phyloP scores from a whole-genome alignment of 2,797 vertebrate species.

The Intellagama lesueurii region DNA sequence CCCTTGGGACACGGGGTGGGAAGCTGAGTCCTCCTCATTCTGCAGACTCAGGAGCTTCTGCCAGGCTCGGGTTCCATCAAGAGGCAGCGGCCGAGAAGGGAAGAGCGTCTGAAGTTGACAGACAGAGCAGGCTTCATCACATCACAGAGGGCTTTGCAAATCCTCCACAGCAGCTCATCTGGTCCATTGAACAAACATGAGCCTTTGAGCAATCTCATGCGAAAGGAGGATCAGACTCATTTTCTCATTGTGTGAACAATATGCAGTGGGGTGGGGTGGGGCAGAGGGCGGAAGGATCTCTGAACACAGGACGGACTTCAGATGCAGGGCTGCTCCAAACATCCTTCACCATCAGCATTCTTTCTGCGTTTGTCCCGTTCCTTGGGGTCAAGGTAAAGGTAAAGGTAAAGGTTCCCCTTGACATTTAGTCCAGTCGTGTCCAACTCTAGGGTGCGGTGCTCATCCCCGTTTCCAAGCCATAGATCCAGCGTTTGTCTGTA shows the following conservation, averaged over 20 bases:
- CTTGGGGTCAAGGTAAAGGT: no score
- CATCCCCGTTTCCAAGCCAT: no score
- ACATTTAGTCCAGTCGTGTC: no score
- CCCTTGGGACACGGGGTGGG: background rate
- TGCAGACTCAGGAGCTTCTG: conserved; percentile 22
- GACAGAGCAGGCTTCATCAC: background rate
- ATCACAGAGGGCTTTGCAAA: background rate
- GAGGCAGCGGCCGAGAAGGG: background rate
- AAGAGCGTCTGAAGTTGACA: background rate
- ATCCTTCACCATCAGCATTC: no score
- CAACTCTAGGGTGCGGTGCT: no score
- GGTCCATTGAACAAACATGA: background rate
- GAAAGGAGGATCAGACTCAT: no score
- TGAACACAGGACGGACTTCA: no score
- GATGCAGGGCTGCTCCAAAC: no score
- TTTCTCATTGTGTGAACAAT: background rate
- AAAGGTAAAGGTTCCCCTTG: no score
- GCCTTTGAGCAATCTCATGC: background rate
- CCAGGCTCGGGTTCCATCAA: conserved; percentile 9
- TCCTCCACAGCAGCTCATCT: background rate
- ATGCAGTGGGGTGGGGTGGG: no score
- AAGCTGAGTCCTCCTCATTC: background rate
- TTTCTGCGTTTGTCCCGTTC: no score
- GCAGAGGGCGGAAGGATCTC: background rate
- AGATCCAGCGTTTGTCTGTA: no score